These are phyloP conservation scores for Notamacropus eugenii DNA, from an alignment of 2,797 vertebrate species.

Conservation along the genomic window DNA sequence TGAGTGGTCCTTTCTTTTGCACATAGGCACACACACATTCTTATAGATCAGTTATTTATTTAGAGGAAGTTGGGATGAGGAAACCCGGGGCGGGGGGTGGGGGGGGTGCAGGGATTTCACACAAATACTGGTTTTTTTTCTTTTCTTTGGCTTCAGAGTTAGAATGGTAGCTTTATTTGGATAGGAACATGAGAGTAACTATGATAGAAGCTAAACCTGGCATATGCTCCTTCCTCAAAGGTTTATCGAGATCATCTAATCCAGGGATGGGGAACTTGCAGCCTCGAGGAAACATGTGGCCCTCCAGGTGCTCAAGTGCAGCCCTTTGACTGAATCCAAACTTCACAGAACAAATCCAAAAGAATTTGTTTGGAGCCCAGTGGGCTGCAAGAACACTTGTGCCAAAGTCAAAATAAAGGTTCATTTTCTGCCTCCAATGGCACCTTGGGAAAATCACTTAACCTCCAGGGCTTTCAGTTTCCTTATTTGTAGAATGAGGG, in stretches of 20 bases:
- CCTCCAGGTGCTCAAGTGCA: too few relatives aligned
- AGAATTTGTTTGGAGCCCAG: background rate
- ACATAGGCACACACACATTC: background rate
- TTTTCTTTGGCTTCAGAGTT: background rate
- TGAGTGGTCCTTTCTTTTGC: background rate
- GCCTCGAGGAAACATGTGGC: too few relatives aligned
- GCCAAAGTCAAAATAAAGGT: background rate
- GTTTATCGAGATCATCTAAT: background rate
- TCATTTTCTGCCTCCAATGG: background rate
- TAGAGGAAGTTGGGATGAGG: background rate
- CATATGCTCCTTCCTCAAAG: background rate
- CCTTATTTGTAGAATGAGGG: background rate
- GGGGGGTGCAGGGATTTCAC: constrained; percentile 4
- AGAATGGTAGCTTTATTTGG: background rate
- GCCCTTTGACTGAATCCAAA: too few relatives aligned
- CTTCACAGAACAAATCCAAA: too few relatives aligned
- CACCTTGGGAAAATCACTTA: background rate
- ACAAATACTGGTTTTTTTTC: constrained; percentile 1
- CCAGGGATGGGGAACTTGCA: too few relatives aligned
- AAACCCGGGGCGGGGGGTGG: too few relatives aligned
- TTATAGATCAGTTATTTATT: constrained; percentile 28
- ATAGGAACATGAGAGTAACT: background rate
- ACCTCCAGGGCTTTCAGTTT: background rate
- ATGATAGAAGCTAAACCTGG: background rate
- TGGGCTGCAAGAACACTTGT: background rate